A percentile compares a stretch with the other conserved stretches of the same genome.
Evolutionary conservation across 2,797 vertebrate genomes (phyloP).

Genomic region (Alca torda): DNA sequence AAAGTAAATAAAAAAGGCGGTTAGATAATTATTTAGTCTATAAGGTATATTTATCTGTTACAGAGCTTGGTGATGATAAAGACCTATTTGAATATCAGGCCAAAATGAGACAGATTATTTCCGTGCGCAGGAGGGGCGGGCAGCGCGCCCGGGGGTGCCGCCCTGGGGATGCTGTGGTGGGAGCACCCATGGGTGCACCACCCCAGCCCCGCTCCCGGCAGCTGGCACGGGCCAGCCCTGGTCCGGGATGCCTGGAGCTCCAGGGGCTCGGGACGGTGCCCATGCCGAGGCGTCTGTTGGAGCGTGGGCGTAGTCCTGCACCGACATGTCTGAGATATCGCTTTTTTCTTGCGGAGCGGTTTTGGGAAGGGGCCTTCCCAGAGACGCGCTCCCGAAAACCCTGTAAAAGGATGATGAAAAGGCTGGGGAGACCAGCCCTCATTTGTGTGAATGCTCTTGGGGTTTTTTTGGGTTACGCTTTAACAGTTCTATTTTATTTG

Average conservation of each 20-base stretch:
- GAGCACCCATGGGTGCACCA: not conserved
- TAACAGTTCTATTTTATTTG: not conserved
- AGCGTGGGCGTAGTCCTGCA: accelerated
- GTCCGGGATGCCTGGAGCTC: not conserved
- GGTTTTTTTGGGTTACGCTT: not conserved
- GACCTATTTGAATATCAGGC: not conserved
- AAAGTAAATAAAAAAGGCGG: not conserved
- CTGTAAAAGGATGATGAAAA: not conserved
- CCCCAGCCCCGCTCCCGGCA: not conserved
- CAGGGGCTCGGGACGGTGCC: not conserved
- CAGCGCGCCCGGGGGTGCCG: accelerated
- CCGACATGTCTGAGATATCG: accelerated
- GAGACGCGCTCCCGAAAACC: not conserved
- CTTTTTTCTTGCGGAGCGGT: accelerated
- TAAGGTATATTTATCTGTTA: slow-evolving; percentile 24
- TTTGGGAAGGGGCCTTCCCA: not conserved
- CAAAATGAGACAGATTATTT: not conserved
- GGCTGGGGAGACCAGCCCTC: not conserved
- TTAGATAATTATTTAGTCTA: slow-evolving; percentile 26
- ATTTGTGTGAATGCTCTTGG: not conserved
- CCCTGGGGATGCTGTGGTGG: not conserved
- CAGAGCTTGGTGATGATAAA: not conserved
- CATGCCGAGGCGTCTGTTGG: accelerated
- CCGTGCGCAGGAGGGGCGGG: accelerated
- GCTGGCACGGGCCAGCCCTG: not conserved